Conservation (phyloP, 1,140 invertebrate species). For the Drosophila varians region DNA sequence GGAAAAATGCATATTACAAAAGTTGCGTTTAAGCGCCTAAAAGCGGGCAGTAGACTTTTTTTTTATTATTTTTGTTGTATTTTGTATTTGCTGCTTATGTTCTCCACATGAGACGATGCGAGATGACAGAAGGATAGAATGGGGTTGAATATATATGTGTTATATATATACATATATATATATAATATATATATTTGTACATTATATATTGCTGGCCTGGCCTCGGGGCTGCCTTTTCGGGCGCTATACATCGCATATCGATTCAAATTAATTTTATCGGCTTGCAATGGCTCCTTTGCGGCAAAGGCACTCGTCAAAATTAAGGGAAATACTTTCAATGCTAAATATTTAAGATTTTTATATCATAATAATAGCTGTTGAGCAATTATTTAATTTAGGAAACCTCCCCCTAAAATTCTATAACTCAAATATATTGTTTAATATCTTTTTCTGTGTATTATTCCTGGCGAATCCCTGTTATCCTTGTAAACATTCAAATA, state of each 20-base stretch:
- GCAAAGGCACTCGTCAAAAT: neutral
- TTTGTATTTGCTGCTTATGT: conserved; percentile 20
- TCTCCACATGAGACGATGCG: conserved; percentile 14
- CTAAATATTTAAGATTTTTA: too few relatives aligned
- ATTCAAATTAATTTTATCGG: conserved; percentile 33
- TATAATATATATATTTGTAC: neutral
- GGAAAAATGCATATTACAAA: conserved; percentile 49
- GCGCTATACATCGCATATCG: conserved; percentile 6
- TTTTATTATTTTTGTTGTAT: conserved; percentile 32
- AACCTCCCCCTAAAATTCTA: too few relatives aligned
- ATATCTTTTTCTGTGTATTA: too few relatives aligned
- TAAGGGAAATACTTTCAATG: neutral
- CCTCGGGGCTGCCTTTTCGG: conserved; percentile 6
- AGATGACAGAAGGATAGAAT: conserved; percentile 7
- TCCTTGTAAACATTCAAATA: too few relatives aligned
- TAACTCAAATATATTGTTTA: too few relatives aligned
- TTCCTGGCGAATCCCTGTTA: too few relatives aligned
- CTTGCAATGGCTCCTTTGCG: neutral
- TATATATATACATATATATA: neutral
- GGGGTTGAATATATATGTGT: neutral
- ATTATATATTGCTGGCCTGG: neutral
- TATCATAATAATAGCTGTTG: too few relatives aligned
- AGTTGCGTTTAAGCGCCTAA: conserved; percentile 58
- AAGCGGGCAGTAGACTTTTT: conserved; percentile 45
- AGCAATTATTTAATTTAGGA: too few relatives aligned